phyloP scores from a whole-genome alignment of 2,888 invertebrate genomes.

The Lucinisca nassula region DNA sequence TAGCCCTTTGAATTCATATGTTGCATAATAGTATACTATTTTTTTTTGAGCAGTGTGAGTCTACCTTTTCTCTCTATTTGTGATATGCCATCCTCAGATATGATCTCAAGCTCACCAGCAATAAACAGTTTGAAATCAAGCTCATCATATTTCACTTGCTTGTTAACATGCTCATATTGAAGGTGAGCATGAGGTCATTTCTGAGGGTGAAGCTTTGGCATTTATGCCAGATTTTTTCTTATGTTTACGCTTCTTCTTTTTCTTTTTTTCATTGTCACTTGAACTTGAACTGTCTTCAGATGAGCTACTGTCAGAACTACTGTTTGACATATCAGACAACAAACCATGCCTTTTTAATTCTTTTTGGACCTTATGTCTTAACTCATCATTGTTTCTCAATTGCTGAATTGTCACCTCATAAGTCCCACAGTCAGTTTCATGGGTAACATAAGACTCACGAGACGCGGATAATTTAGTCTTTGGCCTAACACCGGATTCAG shows the following conservation, averaged over 20 bases:
- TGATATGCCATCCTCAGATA: background rate
- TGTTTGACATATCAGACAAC: background rate
- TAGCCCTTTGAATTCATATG: background rate
- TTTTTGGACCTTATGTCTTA: background rate
- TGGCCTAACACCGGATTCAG: no score
- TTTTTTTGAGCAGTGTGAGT: background rate
- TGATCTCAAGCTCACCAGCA: background rate
- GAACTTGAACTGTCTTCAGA: background rate
- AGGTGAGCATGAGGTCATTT: background rate
- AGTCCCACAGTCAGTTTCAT: no score
- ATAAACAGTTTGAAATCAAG: background rate
- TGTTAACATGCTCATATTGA: background rate
- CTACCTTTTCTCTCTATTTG: conserved; percentile 1
- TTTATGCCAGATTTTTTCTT: background rate
- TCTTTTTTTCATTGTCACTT: background rate
- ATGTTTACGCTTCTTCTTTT: background rate
- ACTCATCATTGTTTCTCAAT: background rate
- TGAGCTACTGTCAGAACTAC: background rate
- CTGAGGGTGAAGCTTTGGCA: background rate
- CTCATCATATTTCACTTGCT: background rate
- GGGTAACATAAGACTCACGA: no score
- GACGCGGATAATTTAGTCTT: no score
- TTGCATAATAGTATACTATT: background rate
- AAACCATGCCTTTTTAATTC: background rate
- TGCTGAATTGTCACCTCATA: no score